Base-by-base conservation (phyloP, 2,113 vertebrate species). In the Plestiodon gilberti region DNA sequence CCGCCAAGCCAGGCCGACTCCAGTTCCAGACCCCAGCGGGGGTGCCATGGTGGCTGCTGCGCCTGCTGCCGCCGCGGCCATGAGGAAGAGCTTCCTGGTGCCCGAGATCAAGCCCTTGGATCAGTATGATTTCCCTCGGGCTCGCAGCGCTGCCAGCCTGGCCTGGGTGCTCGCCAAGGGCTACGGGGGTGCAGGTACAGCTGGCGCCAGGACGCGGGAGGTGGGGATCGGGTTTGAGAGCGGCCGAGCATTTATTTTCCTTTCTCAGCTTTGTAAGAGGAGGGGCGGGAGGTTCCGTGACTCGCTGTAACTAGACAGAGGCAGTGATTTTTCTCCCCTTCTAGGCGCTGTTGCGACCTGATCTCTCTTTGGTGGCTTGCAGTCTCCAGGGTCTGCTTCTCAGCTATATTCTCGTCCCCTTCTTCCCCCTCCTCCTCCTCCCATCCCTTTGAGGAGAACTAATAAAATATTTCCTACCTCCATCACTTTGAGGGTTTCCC, bases 51-150 rank as follows among this genome's bases (percentile, higher is more conserved):
- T 97, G 95, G 97, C 98, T 94, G 97, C 97, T 55, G 96, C 95
- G 93, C 96, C 97, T 83, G 89, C 94, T 35, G 95, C 93, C 59
- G 97, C 97, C 57, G 96, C 94, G 94, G 97, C 97, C 82, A 96
- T 95, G 96, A 97, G 96, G 95, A 98, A 97, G 96, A 98, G 97
- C 93, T 98, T 98, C 93, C 96, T 98, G 91, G 97, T 98, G 89
- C 97, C 98, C 87, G 98, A 98, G 95, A 96, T 98, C 92, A 98
- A 98, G 94, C 97, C 97, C 59, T 93, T 97, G 97, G 98, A 98
- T 95, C 96, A 98, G 93, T 98, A 98, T 93, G 98, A 98, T 90
- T 96, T 95, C 88, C 95, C 95, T 78, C 96, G 97, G 94, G 98
- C 98, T 82, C 98, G 97, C 95, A 98, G 98, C 93, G 97, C 97